Evolutionary conservation across 1,140 invertebrate genomes (phyloP), one percentile per base, ranked within the genome.

Genomic region (Cyrtorhinus lividipennis): DNA sequence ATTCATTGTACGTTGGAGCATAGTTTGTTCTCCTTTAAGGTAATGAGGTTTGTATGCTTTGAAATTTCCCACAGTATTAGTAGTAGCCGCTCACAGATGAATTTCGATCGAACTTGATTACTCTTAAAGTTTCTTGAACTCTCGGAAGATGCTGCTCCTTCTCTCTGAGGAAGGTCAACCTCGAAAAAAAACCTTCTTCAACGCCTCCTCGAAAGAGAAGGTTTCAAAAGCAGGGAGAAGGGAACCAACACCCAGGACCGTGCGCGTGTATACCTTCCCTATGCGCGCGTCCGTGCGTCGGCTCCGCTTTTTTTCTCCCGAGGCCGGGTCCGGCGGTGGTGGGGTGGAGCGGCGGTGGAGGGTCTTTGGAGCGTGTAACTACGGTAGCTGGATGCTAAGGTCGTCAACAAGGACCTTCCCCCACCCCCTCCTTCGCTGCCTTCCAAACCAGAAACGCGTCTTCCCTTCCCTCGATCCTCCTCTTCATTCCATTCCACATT

Each of bases 361-460:
- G 38, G 38, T 8, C 8, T 8, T 44, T 44, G 38, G n/a, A n/a
- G 30, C 5, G 48, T 53, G 48, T 53, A 53, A 53, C 12, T 53
- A 53, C 48, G 20, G 48, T 53, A 53, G 48, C 48, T 20, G 5
- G 48, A 15, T 53, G 48, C 48, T 53, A 53, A 53, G 57, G 57
- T 59, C 24, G 26, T 38, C 61, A 48, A 46, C 61, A 25, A 56
- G 53, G 38, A 62, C 24, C 48, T 56, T 59, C 56, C 38, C 56
- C 27, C 56, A 23, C 56, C n/a, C 62, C 30, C 62, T 59, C 56
- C 48, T 27, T 26, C 48, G 48, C 26, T 25, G 10, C 48, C 20
- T 20, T 20, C 48, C 48, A 22, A 53, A 53, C 48, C 48, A 53
- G 48, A 53, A 53, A 53, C 20, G 48, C 48, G 10, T 53, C 48